Percentiles rank a stretch among this genome's conserved stretches.
Conservation (phyloP, 2,797 vertebrate species). For the Silurus aristotelis region DNA sequence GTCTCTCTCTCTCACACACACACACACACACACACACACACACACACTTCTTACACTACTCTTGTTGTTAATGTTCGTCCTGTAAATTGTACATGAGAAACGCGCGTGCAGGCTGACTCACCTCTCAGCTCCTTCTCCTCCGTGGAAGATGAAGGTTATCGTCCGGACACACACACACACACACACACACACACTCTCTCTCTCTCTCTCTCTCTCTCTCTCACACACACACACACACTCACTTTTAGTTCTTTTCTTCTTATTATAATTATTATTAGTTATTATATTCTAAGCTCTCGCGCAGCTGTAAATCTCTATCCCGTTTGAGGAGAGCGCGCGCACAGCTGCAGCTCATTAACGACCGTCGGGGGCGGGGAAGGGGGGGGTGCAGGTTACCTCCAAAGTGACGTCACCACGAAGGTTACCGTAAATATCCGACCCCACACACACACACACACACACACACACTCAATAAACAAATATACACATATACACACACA, state of each 20-base stretch:
- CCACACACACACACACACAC: too few species aligned
- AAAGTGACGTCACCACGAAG: conserved; percentile 14
- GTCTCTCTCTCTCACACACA: background rate
- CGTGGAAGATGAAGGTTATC: background rate
- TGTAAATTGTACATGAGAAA: too few species aligned
- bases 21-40: background rate
- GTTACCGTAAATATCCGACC: conserved; percentile 50
- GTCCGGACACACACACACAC: background rate
- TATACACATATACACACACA: too few species aligned
- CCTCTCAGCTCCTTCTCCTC: background rate
- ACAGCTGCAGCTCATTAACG: background rate
- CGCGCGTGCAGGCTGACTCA: background rate
- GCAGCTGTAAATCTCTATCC: background rate
- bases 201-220: too few species aligned
- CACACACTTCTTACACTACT: background rate
- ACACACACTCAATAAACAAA: background rate
- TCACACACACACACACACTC: too few species aligned
- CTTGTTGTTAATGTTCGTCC: background rate
- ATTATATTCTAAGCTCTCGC: background rate
- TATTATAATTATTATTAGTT: too few species aligned
- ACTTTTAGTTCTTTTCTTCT: too few species aligned
- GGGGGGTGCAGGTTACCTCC: too few species aligned
- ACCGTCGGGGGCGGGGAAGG: too few species aligned
- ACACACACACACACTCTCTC: too few species aligned
- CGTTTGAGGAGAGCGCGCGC: background rate